Base-by-base conservation (phyloP, 2,113 vertebrate species). In the Vicugna pacos region DNA sequence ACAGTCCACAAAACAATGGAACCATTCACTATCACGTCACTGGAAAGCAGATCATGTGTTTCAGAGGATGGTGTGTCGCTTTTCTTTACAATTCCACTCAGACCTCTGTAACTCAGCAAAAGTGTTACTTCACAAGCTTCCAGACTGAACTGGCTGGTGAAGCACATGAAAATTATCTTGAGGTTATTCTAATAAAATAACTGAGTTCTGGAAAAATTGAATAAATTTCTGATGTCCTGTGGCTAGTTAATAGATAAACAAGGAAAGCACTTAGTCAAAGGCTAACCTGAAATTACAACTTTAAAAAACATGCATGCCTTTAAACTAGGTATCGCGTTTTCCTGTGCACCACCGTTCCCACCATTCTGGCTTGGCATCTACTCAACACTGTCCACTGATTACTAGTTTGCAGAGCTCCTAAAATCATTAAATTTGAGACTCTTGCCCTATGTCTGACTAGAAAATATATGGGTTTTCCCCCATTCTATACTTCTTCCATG, bases 181-280 rank as follows among this genome's bases (percentile, higher is more conserved):
- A 91, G n/a, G 77, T 64, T 87, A 89, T 50, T 83, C 65, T 83
- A 93, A 90, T 86, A 77, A 72, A 93, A 52, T 75, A 93, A 60
- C 22, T 19, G 5, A 52, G n/a, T 10, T 28, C 30, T 38, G 8
- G 26, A 26, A 89, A 93, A 92, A 85, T 7, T 48, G 58, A 88
- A 72, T 79, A 9, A 58, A 83, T 89, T 77, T 96, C n/a, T 50
- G 72, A 67, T 82, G 17, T 60, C 56, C 54, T 46, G 2, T 20
- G 91, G 70, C 28, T 58, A 72, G 38, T 60, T 67, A 94, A 92
- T 48, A 77, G 69, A 48, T 79, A 75, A 87, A 89, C 2, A 75
- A 95, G 12, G 12, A 56, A 54, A 42, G 3, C 46, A 30, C n/a
- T 70, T 90, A 88, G 72, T 7, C n/a, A 58, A 73, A 75, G 62